Base-by-base conservation (phyloP, 2,888 invertebrate genomes). In the Glyphotaelius pellucidus region DNA sequence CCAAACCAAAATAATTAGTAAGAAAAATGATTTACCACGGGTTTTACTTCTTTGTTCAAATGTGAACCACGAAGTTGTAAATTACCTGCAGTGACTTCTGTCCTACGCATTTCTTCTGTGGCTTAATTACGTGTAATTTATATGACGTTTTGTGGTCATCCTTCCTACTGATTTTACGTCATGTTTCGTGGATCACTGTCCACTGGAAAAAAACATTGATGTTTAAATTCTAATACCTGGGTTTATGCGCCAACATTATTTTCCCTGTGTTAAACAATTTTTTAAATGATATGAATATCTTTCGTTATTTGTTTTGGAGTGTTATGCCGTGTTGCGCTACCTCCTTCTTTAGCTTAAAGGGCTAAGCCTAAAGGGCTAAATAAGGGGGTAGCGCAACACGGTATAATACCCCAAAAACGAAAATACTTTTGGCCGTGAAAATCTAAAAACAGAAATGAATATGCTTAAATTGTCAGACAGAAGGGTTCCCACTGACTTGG, bases 71-170 rank as follows among this genome's bases (percentile, higher is more conserved):
- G 30, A 81, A 81, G 30, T 32, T 32, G 81, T 31, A 81, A 31
- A 81, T 81, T 32, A 81, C 30, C 31, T 25, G n/a, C 67, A 67
- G 25, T 14, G 86, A 86, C n/a, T n/a, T 38, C 15, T 86, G 42
- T 25, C 5, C 25, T 5, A 35, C 42, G 86, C 31, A 47, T 86
- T 86, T 83, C 31, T 31, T 31, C 83, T 19, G 83, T 25, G 83
- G 35, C 25, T 86, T 25, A 86, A 67, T 67, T 25, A 67, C 7
- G 67, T 67, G 25, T 67, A 67, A 86, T 92, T 91, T 87, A 81
- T 38, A 83, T 91, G 92, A 90, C 91, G 86, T 90, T 81, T 92
- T 92, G 91, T 87, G 92, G 92, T 92, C 92, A 90, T 79, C 81
- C 83, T 86, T 92, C 92, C 91, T 92, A 47, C 52, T 25, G 81